phyloP scores from a whole-genome alignment of 2,113 vertebrate genomes.

The Ailuropoda melanoleuca region DNA sequence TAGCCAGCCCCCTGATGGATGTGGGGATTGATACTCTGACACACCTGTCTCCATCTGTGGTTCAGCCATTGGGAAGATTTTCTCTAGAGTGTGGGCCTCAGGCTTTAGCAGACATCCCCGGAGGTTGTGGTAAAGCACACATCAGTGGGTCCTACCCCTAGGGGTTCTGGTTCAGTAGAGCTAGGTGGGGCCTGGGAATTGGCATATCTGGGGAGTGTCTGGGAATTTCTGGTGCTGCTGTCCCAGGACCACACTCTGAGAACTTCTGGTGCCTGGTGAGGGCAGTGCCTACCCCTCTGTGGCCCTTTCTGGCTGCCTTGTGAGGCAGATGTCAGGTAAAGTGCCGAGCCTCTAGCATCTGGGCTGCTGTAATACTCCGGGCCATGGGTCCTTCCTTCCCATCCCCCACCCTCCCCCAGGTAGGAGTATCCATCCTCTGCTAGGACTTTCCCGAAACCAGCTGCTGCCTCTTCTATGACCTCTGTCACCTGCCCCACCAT shows the following conservation, averaged over 20 bases:
- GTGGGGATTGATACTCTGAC: no score
- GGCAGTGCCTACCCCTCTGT: fast-evolving
- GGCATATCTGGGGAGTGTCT: neutral
- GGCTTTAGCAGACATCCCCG: neutral
- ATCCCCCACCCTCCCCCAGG: neutral
- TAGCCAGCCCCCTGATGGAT: neutral
- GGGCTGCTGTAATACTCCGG: neutral
- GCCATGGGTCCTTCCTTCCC: neutral
- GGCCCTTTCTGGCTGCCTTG: neutral
- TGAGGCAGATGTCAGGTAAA: neutral
- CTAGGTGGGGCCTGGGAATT: neutral
- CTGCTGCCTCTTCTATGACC: neutral
- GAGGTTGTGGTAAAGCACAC: neutral
- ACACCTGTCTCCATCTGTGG: fast-evolving
- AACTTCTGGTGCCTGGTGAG: neutral
- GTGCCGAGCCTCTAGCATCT: neutral
- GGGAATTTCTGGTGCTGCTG: neutral
- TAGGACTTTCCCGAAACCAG: neutral
- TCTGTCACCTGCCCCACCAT: fast-evolving
- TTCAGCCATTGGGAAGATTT: neutral
- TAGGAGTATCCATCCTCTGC: neutral
- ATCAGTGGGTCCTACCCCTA: fast-evolving
- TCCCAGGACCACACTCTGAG: neutral
- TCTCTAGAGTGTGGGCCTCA: neutral
- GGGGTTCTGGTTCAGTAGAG: neutral